Evolutionary conservation across 2,888 invertebrate genomes (phyloP).

Genomic region (Papilio protenor): DNA sequence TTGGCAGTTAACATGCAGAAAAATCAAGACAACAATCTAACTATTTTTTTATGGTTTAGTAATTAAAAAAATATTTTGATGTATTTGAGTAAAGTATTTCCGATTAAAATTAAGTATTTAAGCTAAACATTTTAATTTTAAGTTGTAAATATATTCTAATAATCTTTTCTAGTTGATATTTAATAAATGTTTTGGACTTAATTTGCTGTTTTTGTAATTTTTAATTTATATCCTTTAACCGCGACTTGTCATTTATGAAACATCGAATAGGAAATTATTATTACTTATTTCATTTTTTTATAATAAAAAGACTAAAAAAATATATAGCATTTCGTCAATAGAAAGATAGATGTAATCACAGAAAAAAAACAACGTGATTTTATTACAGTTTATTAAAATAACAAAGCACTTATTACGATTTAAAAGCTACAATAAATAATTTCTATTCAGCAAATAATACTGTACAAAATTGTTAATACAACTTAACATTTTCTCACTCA

Average conservation of each 20-base stretch:
- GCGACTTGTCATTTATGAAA: background rate
- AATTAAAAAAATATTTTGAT: background rate
- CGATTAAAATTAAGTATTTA: background rate
- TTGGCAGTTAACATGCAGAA: background rate
- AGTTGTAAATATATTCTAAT: constrained; percentile 13
- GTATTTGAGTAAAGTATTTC: background rate
- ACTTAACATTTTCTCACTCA: constrained; percentile 64
- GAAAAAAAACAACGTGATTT: constrained; percentile 38
- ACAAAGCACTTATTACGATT: constrained; percentile 80
- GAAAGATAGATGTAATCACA: background rate
- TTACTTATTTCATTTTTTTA: too few relatives aligned
- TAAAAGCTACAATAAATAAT: constrained; percentile 81
- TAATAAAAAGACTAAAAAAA: too few relatives aligned
- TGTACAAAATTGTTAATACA: constrained; percentile 81
- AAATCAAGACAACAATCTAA: background rate
- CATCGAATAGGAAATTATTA: too few relatives aligned
- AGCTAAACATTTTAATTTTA: background rate
- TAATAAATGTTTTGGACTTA: background rate
- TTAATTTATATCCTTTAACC: background rate
- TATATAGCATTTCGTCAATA: background rate
- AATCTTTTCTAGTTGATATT: background rate
- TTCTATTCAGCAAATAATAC: constrained; percentile 83
- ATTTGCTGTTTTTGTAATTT: background rate
- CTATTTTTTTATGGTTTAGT: background rate
- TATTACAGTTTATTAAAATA: constrained; percentile 67